Percentiles rank a stretch among this genome's conserved stretches.
phyloP scores from a whole-genome alignment of 1,140 invertebrate species.

The Euglossa dilemma region DNA sequence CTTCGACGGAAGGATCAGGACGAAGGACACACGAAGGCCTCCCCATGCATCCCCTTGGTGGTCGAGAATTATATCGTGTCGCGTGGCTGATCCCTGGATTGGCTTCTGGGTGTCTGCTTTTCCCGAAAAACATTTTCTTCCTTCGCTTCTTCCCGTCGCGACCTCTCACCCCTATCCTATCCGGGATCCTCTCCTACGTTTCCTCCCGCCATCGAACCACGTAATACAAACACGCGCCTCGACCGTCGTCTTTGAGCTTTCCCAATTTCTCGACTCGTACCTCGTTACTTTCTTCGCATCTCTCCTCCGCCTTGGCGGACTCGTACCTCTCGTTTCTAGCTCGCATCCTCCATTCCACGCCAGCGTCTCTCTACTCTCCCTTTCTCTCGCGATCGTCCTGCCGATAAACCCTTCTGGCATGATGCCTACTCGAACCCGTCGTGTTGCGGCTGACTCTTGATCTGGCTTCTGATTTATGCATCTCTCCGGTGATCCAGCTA shows the following conservation, averaged over 20 bases:
- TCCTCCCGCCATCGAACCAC: not conserved
- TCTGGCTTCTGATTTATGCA: slow-evolving; percentile 45
- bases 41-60: slow-evolving; percentile 52
- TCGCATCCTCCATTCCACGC: not conserved
- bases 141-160: slow-evolving; percentile 22
- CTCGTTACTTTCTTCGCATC: not conserved
- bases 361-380: not conserved
- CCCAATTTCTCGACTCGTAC: not conserved
- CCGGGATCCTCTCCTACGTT: not conserved
- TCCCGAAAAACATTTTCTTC: slow-evolving; percentile 17
- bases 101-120: slow-evolving; percentile 64
- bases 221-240: too few species aligned
- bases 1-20: slow-evolving; percentile 43
- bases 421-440: slow-evolving; percentile 12
- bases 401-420: slow-evolving; percentile 26
- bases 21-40: slow-evolving; percentile 48
- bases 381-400: not conserved
- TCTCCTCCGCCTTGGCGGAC: not conserved
- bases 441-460: slow-evolving; percentile 45
- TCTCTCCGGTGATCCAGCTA: slow-evolving; percentile 11
- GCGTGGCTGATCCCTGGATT: slow-evolving; percentile 59
- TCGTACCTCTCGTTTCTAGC: not conserved
- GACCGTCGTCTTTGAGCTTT: not conserved
- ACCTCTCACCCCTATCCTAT: not conserved
- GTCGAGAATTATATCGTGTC: slow-evolving; percentile 55